Evolutionary conservation across 2,113 vertebrate genomes (phyloP).

Genomic region (Tilapia sparmanii): DNA sequence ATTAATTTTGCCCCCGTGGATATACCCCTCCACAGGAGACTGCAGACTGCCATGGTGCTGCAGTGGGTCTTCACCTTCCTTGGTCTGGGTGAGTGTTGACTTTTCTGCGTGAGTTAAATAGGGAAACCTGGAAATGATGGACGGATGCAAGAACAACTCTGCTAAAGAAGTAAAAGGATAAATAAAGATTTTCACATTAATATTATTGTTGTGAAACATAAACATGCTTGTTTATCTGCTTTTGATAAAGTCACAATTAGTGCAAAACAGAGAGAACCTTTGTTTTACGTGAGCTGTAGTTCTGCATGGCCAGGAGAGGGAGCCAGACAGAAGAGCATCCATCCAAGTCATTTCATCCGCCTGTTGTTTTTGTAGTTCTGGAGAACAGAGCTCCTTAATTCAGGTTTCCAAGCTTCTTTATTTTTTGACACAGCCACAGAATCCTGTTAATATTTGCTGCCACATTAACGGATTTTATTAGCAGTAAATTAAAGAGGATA

Average conservation of each 20-base stretch:
- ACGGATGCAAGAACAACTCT: neutral
- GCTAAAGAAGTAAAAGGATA: neutral
- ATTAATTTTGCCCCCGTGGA: conserved; percentile 74
- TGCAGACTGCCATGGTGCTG: conserved; percentile 75
- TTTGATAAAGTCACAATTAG: neutral
- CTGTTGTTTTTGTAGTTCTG: neutral
- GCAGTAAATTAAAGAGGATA: neutral
- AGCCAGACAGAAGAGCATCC: neutral
- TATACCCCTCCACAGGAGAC: conserved; percentile 67
- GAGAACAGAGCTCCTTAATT: neutral
- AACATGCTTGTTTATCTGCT: neutral
- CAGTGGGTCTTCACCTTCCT: conserved; percentile 82
- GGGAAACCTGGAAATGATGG: neutral
- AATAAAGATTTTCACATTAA: neutral
- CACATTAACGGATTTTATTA: neutral
- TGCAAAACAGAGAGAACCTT: neutral
- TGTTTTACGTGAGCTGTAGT: accelerated
- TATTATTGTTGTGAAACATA: neutral
- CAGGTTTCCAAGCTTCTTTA: neutral
- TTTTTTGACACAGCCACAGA: neutral
- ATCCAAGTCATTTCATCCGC: neutral
- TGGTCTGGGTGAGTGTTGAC: conserved; percentile 72
- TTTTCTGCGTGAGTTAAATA: neutral
- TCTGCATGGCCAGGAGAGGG: neutral
- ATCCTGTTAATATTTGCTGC: neutral